phyloP scores from a whole-genome alignment of 2,113 vertebrate species.

The Oceanodroma tethys region DNA sequence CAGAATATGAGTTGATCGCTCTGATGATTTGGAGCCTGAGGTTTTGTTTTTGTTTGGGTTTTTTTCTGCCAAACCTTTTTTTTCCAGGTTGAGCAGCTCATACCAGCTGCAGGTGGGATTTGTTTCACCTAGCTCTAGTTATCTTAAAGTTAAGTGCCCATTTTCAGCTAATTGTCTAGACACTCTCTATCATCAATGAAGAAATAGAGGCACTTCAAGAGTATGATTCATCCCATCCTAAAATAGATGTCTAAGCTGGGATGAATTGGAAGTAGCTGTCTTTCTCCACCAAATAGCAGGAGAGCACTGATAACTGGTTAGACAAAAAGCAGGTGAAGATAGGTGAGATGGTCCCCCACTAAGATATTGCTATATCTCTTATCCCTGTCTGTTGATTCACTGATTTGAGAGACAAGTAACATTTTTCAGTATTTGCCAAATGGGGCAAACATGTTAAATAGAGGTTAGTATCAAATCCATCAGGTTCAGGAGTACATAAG shows the following conservation, averaged over 20 bases:
- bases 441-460: not conserved
- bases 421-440: not conserved
- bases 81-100: not conserved
- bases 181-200: not conserved
- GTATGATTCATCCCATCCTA: not conserved
- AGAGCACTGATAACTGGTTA: not conserved
- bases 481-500: not conserved
- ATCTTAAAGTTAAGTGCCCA: not conserved
- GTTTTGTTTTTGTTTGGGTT: not conserved
- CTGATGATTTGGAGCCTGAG: not conserved
- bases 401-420: not conserved
- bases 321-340: not conserved
- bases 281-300: not conserved
- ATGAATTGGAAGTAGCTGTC: not conserved
- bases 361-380: not conserved
- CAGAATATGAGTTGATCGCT: not conserved
- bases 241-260: not conserved
- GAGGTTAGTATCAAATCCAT: not conserved
- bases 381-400: not conserved
- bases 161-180: constrained; percentile 35
- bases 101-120: not conserved
- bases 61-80: not conserved
- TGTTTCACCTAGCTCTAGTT: not conserved
- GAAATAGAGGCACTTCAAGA: not conserved
- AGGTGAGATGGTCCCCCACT: not conserved